These are phyloP conservation scores for Apotomis capreana DNA, from an alignment of 2,888 invertebrate species.

Conservation along the genomic window DNA sequence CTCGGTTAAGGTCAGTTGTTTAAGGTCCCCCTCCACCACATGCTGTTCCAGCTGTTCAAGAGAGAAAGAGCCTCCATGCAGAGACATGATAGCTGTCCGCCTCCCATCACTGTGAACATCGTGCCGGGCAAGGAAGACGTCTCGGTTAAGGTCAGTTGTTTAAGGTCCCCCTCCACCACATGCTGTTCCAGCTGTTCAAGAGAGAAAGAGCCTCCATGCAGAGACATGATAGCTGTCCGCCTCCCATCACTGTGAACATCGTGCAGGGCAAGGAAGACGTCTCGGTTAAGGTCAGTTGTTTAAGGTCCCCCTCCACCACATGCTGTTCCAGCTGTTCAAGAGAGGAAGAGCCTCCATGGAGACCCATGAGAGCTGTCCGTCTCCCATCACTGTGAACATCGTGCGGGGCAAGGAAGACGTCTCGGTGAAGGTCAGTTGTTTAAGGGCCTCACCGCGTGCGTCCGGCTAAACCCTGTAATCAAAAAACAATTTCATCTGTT, in stretches of 20 bases:
- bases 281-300: slow-evolving; percentile 23
- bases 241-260: slow-evolving; percentile 88
- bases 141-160: slow-evolving; percentile 21
- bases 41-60: too few species aligned
- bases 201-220: slow-evolving; percentile 99
- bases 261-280: slow-evolving; percentile 36
- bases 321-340: too few species aligned
- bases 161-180: too few species aligned
- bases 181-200: slow-evolving; percentile 97
- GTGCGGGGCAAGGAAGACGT: slow-evolving; percentile 35
- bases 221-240: slow-evolving; percentile 88
- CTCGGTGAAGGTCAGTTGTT: slow-evolving; percentile 22
- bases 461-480: too few species aligned
- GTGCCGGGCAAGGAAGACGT: slow-evolving; percentile 35
- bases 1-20: slow-evolving; percentile 21
- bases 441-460: too few species aligned
- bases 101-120: slow-evolving; percentile 88
- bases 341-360: slow-evolving; percentile 94
- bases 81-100: slow-evolving; percentile 89
- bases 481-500: too few species aligned
- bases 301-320: too few species aligned
- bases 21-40: too few species aligned
- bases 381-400: slow-evolving; percentile 88
- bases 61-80: slow-evolving; percentile 94
- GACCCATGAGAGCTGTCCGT: slow-evolving; percentile 89